phyloP scores from a whole-genome alignment of 35 echinoderm and acorn worm species.

The Diadema setosum region DNA sequence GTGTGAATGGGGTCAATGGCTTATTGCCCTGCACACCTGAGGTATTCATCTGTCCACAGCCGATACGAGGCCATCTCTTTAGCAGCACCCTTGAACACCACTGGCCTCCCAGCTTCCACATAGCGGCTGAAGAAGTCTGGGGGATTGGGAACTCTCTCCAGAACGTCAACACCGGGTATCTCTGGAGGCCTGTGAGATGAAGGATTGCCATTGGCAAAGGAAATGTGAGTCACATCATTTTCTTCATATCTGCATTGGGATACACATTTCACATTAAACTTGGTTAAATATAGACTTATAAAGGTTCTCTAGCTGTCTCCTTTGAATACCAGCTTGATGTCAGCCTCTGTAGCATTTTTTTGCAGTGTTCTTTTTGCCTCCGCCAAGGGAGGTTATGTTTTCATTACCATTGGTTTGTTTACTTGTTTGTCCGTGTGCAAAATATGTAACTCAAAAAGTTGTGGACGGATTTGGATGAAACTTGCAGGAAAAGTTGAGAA shows the following conservation, averaged over 20 bases:
- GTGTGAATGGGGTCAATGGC: not conserved
- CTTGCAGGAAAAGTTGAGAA: too few species aligned
- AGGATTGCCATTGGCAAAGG: slow-evolving; percentile 15
- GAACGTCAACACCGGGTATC: slow-evolving; percentile 39
- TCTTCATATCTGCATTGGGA: too few species aligned
- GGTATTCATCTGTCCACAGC: slow-evolving; percentile 92
- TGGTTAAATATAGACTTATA: not conserved
- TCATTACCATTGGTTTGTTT: too few species aligned
- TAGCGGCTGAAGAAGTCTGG: slow-evolving; percentile 70
- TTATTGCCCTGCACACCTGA: slow-evolving; percentile 50
- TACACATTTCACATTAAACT: not conserved
- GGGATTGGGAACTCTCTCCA: slow-evolving; percentile 49
- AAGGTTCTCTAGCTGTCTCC: not conserved
- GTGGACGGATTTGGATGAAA: too few species aligned
- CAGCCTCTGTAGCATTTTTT: not conserved
- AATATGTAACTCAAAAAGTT: too few species aligned
- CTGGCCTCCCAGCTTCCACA: slow-evolving; percentile 67
- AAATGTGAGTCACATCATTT: not conserved
- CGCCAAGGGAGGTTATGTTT: too few species aligned
- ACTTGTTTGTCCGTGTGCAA: too few species aligned
- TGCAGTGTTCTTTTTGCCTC: too few species aligned
- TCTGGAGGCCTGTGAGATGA: slow-evolving; percentile 56
- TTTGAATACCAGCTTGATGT: not conserved
- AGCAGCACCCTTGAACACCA: slow-evolving; percentile 77
- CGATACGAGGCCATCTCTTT: slow-evolving; percentile 73